Evolutionary conservation across 1,140 invertebrate species (phyloP).

Genomic region (Micrasema longulum): DNA sequence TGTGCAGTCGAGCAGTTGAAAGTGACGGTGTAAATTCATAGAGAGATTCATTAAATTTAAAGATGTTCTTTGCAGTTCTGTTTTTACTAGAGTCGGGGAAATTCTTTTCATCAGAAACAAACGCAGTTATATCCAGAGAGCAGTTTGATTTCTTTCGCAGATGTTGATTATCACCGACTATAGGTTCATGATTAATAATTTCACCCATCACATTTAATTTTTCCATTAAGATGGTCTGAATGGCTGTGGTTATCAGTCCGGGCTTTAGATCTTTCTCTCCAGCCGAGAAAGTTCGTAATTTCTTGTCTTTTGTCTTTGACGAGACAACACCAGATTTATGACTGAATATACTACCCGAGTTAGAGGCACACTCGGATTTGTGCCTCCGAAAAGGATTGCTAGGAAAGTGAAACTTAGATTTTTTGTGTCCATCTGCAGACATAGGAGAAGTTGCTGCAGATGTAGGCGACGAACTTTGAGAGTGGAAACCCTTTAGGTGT

Average conservation of each 20-base stretch:
- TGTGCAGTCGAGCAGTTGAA: conserved; percentile 3
- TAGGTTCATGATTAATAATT: conserved; percentile 47
- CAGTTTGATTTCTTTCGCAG: conserved; percentile 25
- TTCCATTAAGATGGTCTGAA: conserved; percentile 68
- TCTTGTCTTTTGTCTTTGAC: conserved; percentile 41
- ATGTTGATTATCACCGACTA: conserved; percentile 51
- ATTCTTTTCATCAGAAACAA: conserved; percentile 18
- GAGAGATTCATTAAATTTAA: conserved; percentile 24
- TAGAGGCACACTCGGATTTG: conserved; percentile 32
- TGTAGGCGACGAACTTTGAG: conserved; percentile 20
- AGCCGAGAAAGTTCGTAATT: conserved; percentile 57
- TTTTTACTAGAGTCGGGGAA: conserved; percentile 7
- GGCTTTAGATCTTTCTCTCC: conserved; percentile 57
- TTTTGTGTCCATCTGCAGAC: conserved; percentile 16
- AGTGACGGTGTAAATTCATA: conserved; percentile 1
- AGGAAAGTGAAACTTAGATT: conserved; percentile 51
- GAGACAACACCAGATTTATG: conserved; percentile 34
- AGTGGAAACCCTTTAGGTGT: conserved; percentile 26
- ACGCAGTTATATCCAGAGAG: conserved; percentile 26
- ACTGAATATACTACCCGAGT: conserved; percentile 22
- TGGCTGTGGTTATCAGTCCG: conserved; percentile 64
- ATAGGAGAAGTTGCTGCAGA: conserved; percentile 10
- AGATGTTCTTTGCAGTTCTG: conserved; percentile 25
- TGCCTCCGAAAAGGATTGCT: conserved; percentile 42
- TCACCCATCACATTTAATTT: conserved; percentile 59